phyloP scores from a whole-genome alignment of 2,797 vertebrate genomes.

The Fringilla coelebs region DNA sequence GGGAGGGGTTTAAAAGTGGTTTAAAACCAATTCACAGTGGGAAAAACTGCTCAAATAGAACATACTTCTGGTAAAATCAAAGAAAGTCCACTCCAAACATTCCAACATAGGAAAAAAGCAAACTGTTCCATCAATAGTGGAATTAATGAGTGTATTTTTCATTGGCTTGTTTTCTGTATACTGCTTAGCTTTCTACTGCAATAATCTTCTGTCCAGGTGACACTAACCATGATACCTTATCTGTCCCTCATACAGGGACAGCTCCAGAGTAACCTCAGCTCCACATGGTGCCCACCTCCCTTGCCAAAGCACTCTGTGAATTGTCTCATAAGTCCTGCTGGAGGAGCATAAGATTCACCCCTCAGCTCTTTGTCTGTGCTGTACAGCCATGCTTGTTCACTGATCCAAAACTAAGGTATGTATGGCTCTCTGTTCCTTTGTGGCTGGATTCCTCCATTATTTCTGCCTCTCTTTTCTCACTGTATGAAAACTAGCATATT shows the following conservation, averaged over 20 bases:
- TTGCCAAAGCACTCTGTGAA: background rate
- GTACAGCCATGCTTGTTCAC: background rate
- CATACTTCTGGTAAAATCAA: background rate
- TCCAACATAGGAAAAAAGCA: background rate
- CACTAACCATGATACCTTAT: background rate
- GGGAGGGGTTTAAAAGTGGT: background rate
- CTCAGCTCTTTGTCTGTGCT: background rate
- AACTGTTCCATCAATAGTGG: background rate
- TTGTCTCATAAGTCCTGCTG: background rate
- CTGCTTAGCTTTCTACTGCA: background rate
- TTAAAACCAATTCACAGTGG: background rate
- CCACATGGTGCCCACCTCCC: background rate
- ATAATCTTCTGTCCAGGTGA: background rate
- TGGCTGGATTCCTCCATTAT: background rate
- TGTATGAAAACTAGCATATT: background rate
- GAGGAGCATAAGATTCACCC: background rate
- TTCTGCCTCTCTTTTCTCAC: background rate
- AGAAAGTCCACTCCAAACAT: background rate
- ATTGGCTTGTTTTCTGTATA: background rate
- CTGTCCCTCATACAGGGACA: background rate
- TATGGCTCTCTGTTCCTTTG: background rate
- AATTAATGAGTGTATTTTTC: background rate
- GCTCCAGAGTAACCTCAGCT: background rate
- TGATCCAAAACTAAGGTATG: background rate
- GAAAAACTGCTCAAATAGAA: background rate